phyloP scores from a whole-genome alignment of 37 sponge, comb jelly and placozoan species.

The Lycopodina hypogea region DNA sequence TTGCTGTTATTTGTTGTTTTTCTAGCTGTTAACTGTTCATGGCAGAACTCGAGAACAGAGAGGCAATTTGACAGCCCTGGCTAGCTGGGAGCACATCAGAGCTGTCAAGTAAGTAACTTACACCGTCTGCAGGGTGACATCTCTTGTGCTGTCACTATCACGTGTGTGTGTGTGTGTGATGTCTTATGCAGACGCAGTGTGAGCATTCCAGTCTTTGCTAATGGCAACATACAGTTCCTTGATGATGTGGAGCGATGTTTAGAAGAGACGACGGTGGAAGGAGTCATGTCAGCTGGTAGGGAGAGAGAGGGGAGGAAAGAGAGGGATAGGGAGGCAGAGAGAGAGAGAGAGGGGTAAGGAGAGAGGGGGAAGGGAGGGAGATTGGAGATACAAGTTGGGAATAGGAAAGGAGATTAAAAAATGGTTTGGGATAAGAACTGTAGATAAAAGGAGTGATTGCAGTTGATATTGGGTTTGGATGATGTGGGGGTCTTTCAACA shows the following conservation, averaged over 20 bases:
- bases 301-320: neutral
- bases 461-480: too few relatives aligned
- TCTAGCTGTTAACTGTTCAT: conserved; percentile 91
- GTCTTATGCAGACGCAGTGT: conserved; percentile 63
- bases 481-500: too few relatives aligned
- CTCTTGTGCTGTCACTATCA: too few relatives aligned
- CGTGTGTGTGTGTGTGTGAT: too few relatives aligned
- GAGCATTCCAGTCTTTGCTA: conserved; percentile 95
- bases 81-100: conserved; percentile 93
- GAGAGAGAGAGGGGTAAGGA: too few relatives aligned
- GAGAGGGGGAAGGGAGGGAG: neutral
- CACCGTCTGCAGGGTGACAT: too few relatives aligned
- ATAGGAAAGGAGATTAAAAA: too few relatives aligned
- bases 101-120: conserved; percentile 77
- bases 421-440: too few relatives aligned
- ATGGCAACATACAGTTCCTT: conserved; percentile 91
- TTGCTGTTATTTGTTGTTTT: neutral
- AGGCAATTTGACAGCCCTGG: conserved; percentile 81
- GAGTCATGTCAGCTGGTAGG: conserved; percentile 93
- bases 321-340: too few relatives aligned
- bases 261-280: conserved; percentile 80
- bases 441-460: too few relatives aligned
- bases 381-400: too few relatives aligned
- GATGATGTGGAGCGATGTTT: conserved; percentile 82
- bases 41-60: conserved; percentile 93